Conservation (phyloP, 2,888 invertebrate genomes). For the Sarcophaga variegata region DNA sequence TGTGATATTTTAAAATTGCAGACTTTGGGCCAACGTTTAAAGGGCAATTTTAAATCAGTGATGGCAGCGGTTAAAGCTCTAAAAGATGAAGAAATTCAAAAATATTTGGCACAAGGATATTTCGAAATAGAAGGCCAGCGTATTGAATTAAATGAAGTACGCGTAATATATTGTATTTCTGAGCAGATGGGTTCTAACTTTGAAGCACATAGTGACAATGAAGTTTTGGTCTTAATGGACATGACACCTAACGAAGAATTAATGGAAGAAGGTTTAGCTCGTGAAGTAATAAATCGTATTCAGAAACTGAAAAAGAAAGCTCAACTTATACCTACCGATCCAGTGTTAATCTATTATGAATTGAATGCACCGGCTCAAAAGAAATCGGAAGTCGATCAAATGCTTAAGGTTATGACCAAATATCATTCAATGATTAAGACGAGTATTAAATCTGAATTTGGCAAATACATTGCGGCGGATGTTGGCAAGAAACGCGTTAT, state of each 20-base stretch:
- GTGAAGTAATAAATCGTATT: constrained; percentile 97
- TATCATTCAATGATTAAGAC: constrained; percentile 90
- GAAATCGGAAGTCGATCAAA: constrained; percentile 80
- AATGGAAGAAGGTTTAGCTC: constrained; percentile 96
- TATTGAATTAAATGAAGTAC: constrained; percentile 89
- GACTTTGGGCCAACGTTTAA: constrained; percentile 90
- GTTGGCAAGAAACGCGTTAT: constrained; percentile 75
- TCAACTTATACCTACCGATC: constrained; percentile 94
- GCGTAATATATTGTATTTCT: constrained; percentile 85
- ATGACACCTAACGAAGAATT: constrained; percentile 94
- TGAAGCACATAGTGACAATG: constrained; percentile 95
- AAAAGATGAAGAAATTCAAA: constrained; percentile 90
- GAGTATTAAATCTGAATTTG: constrained; percentile 91
- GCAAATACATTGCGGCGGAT: constrained; percentile 69
- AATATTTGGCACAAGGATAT: constrained; percentile 87
- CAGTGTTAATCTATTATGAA: constrained; percentile 90
- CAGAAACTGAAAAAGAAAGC: constrained; percentile 98
- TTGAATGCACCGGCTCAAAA: constrained; percentile 79
- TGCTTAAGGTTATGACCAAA: constrained; percentile 86
- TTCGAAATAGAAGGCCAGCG: constrained; percentile 89
- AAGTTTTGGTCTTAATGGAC: constrained; percentile 94
- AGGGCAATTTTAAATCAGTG: constrained; percentile 94
- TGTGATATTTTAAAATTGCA: constrained; percentile 50
- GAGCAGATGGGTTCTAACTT: constrained; percentile 85
- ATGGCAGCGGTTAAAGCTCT: constrained; percentile 90